A percentile compares a stretch with the other conserved stretches of the same genome.
Evolutionary conservation across 1,140 invertebrate species (phyloP).

Genomic region (Patella vulgata): DNA sequence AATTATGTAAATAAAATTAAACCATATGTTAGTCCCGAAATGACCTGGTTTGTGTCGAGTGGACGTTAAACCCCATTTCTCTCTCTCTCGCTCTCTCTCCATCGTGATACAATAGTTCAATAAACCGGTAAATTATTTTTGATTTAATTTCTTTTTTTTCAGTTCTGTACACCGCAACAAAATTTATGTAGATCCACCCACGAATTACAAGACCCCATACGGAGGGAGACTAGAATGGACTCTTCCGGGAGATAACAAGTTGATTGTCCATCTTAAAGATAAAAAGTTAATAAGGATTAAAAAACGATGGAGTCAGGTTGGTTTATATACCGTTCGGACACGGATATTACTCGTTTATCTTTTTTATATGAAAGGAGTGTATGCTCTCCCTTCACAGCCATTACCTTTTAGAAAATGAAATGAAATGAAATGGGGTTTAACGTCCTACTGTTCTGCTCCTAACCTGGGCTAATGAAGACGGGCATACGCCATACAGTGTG

Average conservation of each 20-base stretch:
- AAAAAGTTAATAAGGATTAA: constrained; percentile 95
- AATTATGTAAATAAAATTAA: too few relatives aligned
- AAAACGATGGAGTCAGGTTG: constrained; percentile 69
- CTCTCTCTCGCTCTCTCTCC: too few relatives aligned
- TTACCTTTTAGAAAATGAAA: neutral
- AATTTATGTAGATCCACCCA: constrained; percentile 80
- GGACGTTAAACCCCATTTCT: too few relatives aligned
- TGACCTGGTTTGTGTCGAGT: too few relatives aligned
- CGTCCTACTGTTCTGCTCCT: too few relatives aligned
- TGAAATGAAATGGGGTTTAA: neutral
- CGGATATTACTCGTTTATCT: too few relatives aligned
- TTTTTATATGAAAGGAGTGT: neutral
- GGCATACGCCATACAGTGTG: too few relatives aligned
- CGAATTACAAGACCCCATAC: constrained; percentile 93
- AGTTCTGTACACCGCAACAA: constrained; percentile 7
- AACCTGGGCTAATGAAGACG: too few relatives aligned
- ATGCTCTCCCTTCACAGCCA: neutral
- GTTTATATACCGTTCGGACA: too few relatives aligned
- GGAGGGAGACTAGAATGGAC: constrained; percentile 94
- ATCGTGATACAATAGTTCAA: too few relatives aligned
- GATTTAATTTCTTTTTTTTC: neutral
- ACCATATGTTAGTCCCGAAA: too few relatives aligned
- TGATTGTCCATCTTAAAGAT: constrained; percentile 97
- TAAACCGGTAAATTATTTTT: too few relatives aligned
- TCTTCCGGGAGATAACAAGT: constrained; percentile 95